Conservation (phyloP, 2,888 invertebrate species). For the Drosophila eohydei region DNA sequence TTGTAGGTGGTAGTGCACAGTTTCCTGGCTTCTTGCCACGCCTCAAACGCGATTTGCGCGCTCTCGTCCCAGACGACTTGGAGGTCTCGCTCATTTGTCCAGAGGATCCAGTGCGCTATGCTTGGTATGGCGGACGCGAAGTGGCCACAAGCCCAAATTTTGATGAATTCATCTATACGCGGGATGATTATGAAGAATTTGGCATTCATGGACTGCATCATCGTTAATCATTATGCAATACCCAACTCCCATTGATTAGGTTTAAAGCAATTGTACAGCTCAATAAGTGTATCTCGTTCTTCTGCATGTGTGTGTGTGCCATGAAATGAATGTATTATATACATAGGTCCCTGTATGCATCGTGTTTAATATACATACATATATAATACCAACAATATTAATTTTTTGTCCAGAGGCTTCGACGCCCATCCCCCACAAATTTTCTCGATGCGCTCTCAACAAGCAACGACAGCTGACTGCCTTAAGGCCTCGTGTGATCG, state of each 20-base stretch:
- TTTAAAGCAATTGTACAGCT: conserved; percentile 18
- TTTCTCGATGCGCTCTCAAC: neutral
- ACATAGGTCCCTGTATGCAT: neutral
- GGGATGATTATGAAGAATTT: conserved; percentile 95
- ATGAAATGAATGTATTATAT: neutral
- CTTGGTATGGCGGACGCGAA: conserved; percentile 95
- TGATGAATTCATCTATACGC: conserved; percentile 89
- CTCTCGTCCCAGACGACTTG: conserved; percentile 91
- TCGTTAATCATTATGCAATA: conserved; percentile 29
- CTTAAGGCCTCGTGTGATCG: neutral
- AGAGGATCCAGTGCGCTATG: conserved; percentile 91
- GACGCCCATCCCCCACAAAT: too few species aligned
- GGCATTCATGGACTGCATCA: conserved; percentile 86
- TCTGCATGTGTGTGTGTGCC: neutral
- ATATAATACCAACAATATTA: neutral
- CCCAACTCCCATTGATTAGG: conserved; percentile 12
- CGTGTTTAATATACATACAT: neutral
- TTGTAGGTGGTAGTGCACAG: conserved; percentile 92
- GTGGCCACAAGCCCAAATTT: conserved; percentile 91
- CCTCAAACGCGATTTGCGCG: conserved; percentile 91
- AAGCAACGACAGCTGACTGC: neutral
- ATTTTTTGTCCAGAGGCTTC: neutral
- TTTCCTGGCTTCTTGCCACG: conserved; percentile 94
- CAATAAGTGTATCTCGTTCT: neutral
- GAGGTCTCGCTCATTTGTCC: conserved; percentile 90